Evolutionary conservation across 1,140 invertebrate species (phyloP).

Genomic region (Cephus cinctus): DNA sequence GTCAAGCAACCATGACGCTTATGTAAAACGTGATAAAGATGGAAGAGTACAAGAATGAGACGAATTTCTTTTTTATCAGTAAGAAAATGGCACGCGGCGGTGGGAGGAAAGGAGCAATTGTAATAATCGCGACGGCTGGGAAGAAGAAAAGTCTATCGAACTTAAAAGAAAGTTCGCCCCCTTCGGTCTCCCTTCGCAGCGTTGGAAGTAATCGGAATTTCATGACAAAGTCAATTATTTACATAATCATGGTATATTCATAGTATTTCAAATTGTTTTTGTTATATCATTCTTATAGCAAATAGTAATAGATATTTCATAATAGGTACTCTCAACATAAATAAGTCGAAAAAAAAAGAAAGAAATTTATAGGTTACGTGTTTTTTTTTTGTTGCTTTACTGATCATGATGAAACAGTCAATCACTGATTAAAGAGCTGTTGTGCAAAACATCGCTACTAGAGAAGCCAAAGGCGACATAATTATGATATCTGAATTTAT

Average conservation of each 20-base stretch:
- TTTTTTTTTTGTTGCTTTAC: too few relatives aligned
- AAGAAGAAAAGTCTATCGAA: too few relatives aligned
- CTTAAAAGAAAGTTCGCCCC: too few relatives aligned
- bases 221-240: constrained; percentile 26
- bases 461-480: constrained; percentile 9
- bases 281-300: constrained; percentile 6
- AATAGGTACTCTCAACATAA: constrained; percentile 7
- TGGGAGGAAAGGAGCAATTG: too few relatives aligned
- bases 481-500: constrained; percentile 9
- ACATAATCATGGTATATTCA: constrained; percentile 33
- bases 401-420: constrained; percentile 7
- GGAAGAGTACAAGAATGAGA: too few relatives aligned
- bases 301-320: constrained; percentile 8
- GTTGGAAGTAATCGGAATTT: constrained; percentile 22
- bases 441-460: constrained; percentile 3
- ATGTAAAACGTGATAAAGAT: too few relatives aligned
- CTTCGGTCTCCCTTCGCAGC: not conserved
- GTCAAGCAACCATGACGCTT: too few relatives aligned
- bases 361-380: too few relatives aligned
- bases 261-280: constrained; percentile 18
- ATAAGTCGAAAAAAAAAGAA: not conserved
- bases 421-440: constrained; percentile 7
- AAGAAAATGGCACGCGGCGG: too few relatives aligned
- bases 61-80: too few relatives aligned
- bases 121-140: not conserved